These are phyloP conservation scores for Meliscaeva auricollis DNA, from an alignment of 2,888 invertebrate genomes.

Conservation along the genomic window DNA sequence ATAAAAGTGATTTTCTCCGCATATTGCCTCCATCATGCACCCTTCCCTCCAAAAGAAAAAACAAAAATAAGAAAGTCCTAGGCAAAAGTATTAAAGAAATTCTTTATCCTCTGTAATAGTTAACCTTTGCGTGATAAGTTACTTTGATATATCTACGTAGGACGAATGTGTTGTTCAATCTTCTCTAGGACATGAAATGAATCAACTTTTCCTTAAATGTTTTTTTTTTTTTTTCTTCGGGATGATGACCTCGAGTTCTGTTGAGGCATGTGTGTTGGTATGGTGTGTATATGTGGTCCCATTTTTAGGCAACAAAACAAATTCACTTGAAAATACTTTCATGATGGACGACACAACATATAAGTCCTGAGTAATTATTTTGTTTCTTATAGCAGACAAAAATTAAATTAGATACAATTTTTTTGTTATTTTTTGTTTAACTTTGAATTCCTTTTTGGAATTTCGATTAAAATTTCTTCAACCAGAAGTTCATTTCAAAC, in stretches of 20 bases:
- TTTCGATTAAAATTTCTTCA: slow-evolving; percentile 64
- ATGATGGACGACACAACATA: too few species aligned
- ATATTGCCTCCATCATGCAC: slow-evolving; percentile 12
- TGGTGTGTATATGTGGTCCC: neutral
- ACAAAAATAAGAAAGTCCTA: neutral
- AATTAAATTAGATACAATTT: slow-evolving; percentile 5
- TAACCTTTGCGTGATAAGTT: slow-evolving; percentile 36
- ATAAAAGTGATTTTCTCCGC: slow-evolving; percentile 71
- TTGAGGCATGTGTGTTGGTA: neutral
- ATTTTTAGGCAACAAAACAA: neutral
- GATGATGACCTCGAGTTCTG: neutral
- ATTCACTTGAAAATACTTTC: slow-evolving; percentile 11
- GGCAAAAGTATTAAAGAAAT: slow-evolving; percentile 21
- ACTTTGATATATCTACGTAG: slow-evolving; percentile 2
- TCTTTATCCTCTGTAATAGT: slow-evolving; percentile 25
- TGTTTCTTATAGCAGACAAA: neutral
- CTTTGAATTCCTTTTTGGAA: slow-evolving; percentile 6
- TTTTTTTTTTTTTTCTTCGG: too few species aligned
- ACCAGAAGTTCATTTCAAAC: slow-evolving; percentile 38
- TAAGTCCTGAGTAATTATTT: slow-evolving; percentile 24
- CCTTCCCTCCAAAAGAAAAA: neutral
- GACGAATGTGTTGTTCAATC: neutral
- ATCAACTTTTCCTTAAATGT: slow-evolving; percentile 12
- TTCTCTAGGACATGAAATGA: slow-evolving; percentile 13
- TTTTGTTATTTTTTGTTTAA: neutral